A percentile compares a stretch with the other conserved stretches of the same genome.
Conservation (phyloP, 2,888 invertebrate genomes). For the Napeogenes inachia region DNA sequence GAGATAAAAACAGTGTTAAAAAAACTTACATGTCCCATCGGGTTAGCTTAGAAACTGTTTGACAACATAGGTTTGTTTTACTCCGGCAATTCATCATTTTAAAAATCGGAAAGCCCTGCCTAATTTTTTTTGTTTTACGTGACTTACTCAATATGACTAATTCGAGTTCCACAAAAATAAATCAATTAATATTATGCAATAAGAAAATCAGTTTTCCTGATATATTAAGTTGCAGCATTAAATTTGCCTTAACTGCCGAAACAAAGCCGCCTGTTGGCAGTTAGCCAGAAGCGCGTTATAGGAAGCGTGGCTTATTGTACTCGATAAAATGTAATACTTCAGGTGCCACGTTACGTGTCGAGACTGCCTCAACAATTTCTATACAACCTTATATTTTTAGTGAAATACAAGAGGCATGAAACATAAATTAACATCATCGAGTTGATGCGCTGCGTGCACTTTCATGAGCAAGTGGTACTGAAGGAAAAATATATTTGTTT, state of each 20-base stretch:
- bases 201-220: conserved; percentile 10
- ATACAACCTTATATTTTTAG: neutral
- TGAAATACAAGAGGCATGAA: neutral
- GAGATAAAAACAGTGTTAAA: no score
- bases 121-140: no score
- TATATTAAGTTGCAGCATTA: conserved; percentile 14
- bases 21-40: no score
- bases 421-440: neutral
- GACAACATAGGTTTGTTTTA: no score
- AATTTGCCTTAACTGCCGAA: conserved; percentile 18
- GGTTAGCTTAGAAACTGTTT: no score
- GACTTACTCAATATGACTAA: no score
- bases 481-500: no score
- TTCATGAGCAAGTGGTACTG: no score
- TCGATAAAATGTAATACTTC: neutral
- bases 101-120: no score
- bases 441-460: no score
- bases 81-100: no score
- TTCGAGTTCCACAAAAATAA: no score
- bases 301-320: neutral
- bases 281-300: neutral
- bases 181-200: conserved; percentile 4
- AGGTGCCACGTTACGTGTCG: neutral
- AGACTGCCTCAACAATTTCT: neutral
- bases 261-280: neutral